phyloP scores from a whole-genome alignment of 2,113 vertebrate genomes.

The Callaeas wilsoni region DNA sequence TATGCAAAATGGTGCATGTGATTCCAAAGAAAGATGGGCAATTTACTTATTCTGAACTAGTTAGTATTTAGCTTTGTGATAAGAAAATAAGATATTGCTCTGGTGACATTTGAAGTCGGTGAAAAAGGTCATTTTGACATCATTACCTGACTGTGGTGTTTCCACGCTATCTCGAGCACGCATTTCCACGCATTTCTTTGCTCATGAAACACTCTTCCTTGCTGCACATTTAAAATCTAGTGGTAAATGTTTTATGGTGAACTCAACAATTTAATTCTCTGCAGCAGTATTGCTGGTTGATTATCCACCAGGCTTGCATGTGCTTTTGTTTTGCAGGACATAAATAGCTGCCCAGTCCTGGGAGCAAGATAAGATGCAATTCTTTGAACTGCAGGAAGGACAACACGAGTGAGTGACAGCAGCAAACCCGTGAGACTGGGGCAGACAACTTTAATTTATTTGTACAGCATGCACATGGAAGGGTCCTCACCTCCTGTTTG shows the following conservation, averaged over 20 bases:
- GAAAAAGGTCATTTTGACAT: not conserved
- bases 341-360: not conserved
- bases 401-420: not conserved
- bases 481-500: conserved; percentile 32
- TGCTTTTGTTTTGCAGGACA: not conserved
- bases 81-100: not conserved
- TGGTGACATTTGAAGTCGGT: not conserved
- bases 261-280: not conserved
- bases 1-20: not conserved
- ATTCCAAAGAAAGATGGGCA: not conserved
- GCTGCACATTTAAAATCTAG: not conserved
- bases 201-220: not conserved
- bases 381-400: not conserved
- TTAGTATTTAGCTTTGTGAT: not conserved
- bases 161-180: not conserved
- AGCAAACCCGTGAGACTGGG: not conserved
- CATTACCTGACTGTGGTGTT: not conserved
- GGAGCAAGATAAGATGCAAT: not conserved
- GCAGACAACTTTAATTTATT: conserved; percentile 46
- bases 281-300: not conserved
- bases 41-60: not conserved
- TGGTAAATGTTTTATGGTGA: not conserved
- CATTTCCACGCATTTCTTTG: not conserved
- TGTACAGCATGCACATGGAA: not conserved
- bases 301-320: not conserved